phyloP scores from a whole-genome alignment of 2,797 vertebrate species.

The Ataeniobius toweri region DNA sequence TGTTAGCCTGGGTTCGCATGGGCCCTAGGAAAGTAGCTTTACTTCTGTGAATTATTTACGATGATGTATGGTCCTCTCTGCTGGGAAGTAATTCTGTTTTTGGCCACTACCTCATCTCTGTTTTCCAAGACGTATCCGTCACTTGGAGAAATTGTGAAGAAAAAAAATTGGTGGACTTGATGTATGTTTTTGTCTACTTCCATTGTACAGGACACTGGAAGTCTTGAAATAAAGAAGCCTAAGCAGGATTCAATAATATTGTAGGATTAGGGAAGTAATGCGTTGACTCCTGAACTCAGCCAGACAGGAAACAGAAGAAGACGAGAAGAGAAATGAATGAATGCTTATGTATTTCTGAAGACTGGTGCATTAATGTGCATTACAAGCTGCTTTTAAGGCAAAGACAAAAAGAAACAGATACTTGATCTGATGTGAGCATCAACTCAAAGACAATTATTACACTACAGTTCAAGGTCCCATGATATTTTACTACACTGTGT shows the following conservation, averaged over 20 bases:
- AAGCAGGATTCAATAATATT: conserved; percentile 40
- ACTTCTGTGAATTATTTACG: conserved; percentile 78
- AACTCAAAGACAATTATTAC: neutral
- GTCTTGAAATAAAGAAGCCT: conserved; percentile 34
- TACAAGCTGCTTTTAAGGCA: neutral
- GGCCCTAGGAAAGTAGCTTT: conserved; percentile 64
- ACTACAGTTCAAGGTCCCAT: neutral
- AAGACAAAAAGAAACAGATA: neutral
- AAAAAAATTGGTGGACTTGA: conserved; percentile 35
- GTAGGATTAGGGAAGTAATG: conserved; percentile 44
- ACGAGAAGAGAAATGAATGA: conserved; percentile 7
- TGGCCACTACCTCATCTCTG: conserved; percentile 68
- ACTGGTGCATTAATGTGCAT: conserved; percentile 1
- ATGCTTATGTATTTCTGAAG: neutral
- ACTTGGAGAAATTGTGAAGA: conserved; percentile 53
- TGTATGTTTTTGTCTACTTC: conserved; percentile 53
- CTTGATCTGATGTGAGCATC: neutral
- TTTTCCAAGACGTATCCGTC: conserved; percentile 71
- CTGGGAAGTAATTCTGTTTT: conserved; percentile 69
- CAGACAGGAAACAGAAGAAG: neutral
- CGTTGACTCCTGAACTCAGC: conserved; percentile 15
- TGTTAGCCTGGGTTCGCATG: conserved; percentile 61
- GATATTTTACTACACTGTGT: neutral
- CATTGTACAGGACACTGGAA: conserved; percentile 32
- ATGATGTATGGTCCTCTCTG: conserved; percentile 74